Evolutionary conservation across 2,113 vertebrate genomes (phyloP), one percentile per base, ranked within the genome.

Genomic region (Sorex araneus): DNA sequence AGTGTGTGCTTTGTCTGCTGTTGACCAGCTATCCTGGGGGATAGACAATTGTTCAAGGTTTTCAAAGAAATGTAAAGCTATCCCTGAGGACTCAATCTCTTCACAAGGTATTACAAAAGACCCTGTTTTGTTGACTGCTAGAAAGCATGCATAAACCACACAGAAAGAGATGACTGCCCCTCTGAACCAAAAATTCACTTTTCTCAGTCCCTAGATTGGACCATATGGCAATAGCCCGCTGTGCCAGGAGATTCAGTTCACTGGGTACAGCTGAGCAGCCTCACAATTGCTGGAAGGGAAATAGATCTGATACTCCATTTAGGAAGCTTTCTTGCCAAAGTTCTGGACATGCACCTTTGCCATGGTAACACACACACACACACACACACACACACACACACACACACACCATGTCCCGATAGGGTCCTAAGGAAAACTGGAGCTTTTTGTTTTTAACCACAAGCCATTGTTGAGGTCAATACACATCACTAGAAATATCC

Each of bases 171-270:
- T 45, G 57, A 34, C 43, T 74, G 28, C 28, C 50, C 5, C 34
- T 88, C 63, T 75, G 50, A 91, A 79, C 13, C 27, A 45, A 80
- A 50, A 85, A 28, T 67, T 89, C 1, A 54, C 79, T 92, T 95
- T 94, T 79, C 84, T 87, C 89, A 93, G 93, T 87, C 87, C 50
- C 73, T 79, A 54, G 23, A 88, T 60, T 10, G 15, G n/a, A 27
- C 19, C 45, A 57, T 13, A 8, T 2, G n/a, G 34, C 30, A 75
- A 40, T 63, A 74, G 19, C 45, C 34, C 71, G 60, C 76, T 63
- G 15, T 91, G 11, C 28, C 36, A 23, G 1, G 23, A 25, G 32
- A 78, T 47, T 25, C 87, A 77, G 16, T 5, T 63, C 6, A 9
- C 2, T 34, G 60, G 13, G 45, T 19, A 60, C 21, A 32, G 82